phyloP scores from a whole-genome alignment of 1,140 invertebrate species.

The Homarus americanus region DNA sequence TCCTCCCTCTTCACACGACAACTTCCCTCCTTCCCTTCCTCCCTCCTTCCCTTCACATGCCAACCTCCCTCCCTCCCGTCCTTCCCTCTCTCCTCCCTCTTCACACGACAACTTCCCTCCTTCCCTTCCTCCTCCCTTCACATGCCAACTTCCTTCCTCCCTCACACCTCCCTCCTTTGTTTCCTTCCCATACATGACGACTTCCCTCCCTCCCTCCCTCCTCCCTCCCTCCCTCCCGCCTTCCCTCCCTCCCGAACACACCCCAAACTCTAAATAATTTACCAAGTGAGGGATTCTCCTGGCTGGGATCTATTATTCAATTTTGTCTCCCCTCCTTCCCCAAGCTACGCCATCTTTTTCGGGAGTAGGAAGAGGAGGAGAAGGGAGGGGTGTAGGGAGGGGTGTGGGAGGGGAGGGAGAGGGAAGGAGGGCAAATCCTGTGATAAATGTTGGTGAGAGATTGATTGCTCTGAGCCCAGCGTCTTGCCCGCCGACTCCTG shows the following conservation, averaged over 20 bases:
- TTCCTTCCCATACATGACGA: too few relatives aligned
- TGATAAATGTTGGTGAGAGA: conserved; percentile 44
- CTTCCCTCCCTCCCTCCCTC: too few relatives aligned
- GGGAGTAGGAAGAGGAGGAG: background rate
- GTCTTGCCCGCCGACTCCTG: conserved; percentile 33
- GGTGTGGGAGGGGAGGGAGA: background rate
- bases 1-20: background rate
- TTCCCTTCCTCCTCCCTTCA: background rate
- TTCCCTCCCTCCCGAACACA: too few relatives aligned
- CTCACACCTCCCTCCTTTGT: too few relatives aligned
- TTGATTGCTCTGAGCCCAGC: conserved; percentile 28
- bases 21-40: background rate
- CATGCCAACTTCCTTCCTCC: too few relatives aligned
- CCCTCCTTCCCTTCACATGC: background rate
- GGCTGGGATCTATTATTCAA: too few relatives aligned
- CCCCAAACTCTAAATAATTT: too few relatives aligned
- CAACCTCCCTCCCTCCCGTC: background rate
- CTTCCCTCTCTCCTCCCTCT: background rate
- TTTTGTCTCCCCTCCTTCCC: too few relatives aligned
- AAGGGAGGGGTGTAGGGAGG: background rate
- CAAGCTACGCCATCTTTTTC: too few relatives aligned
- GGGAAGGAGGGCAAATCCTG: background rate
- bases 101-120: background rate
- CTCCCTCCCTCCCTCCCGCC: too few relatives aligned
- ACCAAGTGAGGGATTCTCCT: too few relatives aligned